Conservation (phyloP, 1,140 invertebrate genomes). For the Lepidurus couesii region DNA sequence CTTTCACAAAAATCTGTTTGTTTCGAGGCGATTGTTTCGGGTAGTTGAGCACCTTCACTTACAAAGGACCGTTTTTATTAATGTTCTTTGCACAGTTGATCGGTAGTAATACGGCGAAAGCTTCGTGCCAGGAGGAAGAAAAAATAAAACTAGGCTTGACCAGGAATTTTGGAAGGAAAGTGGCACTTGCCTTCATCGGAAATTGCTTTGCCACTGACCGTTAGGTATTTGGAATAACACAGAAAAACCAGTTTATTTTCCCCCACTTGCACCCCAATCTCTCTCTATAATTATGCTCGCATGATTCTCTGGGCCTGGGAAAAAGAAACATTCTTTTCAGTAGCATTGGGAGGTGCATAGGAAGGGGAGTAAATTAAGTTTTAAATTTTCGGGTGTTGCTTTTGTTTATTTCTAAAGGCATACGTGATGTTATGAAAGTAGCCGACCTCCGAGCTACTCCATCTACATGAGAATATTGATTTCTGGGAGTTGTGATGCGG, state of each 20-base stretch:
- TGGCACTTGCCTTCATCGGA: not conserved
- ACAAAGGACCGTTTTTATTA: not conserved
- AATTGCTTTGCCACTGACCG: not conserved
- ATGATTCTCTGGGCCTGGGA: not conserved
- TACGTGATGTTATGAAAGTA: conserved; percentile 22
- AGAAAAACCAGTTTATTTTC: not conserved
- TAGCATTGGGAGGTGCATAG: not conserved
- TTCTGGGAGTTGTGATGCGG: not conserved
- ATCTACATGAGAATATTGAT: conserved; percentile 20
- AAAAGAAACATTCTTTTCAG: not conserved
- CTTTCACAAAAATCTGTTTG: not conserved
- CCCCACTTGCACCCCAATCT: too few relatives aligned
- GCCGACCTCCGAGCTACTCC: not conserved
- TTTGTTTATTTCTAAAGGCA: conserved; percentile 16
- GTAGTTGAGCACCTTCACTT: conserved; percentile 10
- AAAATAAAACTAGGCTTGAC: not conserved
- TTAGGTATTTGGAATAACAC: not conserved
- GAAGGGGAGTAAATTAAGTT: not conserved
- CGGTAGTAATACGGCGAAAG: not conserved
- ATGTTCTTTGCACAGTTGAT: not conserved
- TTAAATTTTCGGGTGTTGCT: not conserved
- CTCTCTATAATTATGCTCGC: too few relatives aligned
- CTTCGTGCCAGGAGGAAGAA: not conserved
- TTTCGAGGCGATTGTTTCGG: not conserved
- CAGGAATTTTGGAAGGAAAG: not conserved